These are phyloP conservation scores for Alligator mississippiensis DNA, from an alignment of 2,113 vertebrate genomes.

Conservation along the genomic window DNA sequence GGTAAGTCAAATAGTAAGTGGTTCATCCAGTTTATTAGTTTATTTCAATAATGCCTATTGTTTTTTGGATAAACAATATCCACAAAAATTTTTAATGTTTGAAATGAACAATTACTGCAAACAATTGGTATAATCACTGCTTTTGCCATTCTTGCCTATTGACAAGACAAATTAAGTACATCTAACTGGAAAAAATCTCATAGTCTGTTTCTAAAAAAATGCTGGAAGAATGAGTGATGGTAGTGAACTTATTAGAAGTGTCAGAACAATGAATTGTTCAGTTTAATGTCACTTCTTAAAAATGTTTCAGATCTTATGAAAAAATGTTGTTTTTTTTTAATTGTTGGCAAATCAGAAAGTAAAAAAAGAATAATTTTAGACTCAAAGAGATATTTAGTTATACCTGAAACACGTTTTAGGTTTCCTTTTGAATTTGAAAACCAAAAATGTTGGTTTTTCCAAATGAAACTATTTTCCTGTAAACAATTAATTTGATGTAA, in stretches of 20 bases:
- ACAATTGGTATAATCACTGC: background rate
- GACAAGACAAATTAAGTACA: background rate
- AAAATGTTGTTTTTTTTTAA: no score
- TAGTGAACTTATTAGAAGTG: background rate
- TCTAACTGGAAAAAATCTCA: background rate
- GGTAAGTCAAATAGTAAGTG: background rate
- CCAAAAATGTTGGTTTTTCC: background rate
- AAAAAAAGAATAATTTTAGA: no score
- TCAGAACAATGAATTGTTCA: no score
- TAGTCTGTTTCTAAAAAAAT: background rate
- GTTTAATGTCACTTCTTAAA: no score
- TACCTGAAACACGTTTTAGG: no score
- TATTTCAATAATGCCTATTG: background rate
- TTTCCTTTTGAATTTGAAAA: no score
- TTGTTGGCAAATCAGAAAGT: no score
- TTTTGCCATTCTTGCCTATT: background rate
- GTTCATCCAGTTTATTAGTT: background rate
- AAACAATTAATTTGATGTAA: background rate
- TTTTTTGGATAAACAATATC: background rate
- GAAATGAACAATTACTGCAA: background rate
- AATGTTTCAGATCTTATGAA: no score
- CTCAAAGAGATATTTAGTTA: no score
- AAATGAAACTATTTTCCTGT: background rate
- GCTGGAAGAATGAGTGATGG: background rate
- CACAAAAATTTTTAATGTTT: background rate